Base-by-base conservation (phyloP, 2,113 vertebrate species). In the Galeopterus variegatus region DNA sequence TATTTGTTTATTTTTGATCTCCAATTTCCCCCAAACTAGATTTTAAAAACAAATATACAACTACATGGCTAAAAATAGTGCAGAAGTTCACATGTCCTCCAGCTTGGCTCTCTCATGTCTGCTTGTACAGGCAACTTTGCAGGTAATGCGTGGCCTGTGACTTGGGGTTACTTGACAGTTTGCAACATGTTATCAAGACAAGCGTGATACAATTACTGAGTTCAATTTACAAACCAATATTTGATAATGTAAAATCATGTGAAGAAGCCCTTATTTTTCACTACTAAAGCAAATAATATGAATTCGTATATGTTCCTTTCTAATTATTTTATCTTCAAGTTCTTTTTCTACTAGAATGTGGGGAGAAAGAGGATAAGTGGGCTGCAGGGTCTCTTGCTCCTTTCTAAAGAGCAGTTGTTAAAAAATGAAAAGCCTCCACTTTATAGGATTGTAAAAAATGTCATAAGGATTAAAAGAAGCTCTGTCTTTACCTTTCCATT, bases 401-500 rank as follows among this genome's bases (percentile, higher is more conserved):
- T 81, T n/a, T 48, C 62, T 18, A 54, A 83, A 41, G 50, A 69
- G 75, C 70, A 48, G 21, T 1, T 36, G 50, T 26, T 50, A 41
- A 45, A 50, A 54, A 41, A 36, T n/a, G 28, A 75, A 70, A 76
- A 81, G 56, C 17, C 15, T 23, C 26, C 21, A 33, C 21, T 45
- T 52, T 58, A 41, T 3, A 69, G 26, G 54, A 77, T 45, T 70
- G 18, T 4, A 67, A 72, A 24, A 79, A 88, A 24, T 41, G 6
- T 33, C 76, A n/a, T 3, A 36, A 95, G 6, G 21, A 12, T 14
- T 95, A 75, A 11, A 85, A 88, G 45, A 81, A 5, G 45, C n/a
- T 36, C 3, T n/a, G 3, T 84, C 76, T 56, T 97, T 98, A 99
- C 99, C 99, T 99, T 99, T 99, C 99, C 99, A 99, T 90, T 99